Evolutionary conservation across 1,140 invertebrate species (phyloP).

Genomic region (Sipha flava): DNA sequence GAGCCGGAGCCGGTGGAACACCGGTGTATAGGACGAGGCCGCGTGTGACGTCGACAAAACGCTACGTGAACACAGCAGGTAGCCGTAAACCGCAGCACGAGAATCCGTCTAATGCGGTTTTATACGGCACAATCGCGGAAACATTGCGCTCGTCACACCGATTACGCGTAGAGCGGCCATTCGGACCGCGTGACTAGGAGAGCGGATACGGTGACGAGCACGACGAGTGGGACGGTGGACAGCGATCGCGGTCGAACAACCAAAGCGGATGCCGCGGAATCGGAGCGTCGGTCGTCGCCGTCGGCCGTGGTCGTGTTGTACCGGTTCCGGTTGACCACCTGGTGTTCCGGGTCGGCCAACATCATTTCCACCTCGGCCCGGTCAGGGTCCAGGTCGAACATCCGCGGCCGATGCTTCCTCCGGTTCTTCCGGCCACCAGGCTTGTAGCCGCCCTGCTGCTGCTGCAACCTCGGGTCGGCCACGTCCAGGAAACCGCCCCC

Average conservation of each 20-base stretch:
- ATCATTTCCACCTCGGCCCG: background rate
- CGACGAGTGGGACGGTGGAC: background rate
- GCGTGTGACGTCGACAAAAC: too few species aligned
- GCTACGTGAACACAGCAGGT: too few species aligned
- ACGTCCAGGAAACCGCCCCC: slow-evolving; percentile 40
- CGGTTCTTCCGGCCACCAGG: background rate
- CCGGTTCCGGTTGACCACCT: background rate
- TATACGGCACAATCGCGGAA: too few species aligned
- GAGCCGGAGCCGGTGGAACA: too few species aligned
- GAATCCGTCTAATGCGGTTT: too few species aligned
- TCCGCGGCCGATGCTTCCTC: background rate
- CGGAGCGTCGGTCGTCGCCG: background rate
- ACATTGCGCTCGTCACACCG: too few species aligned
- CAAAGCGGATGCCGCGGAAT: background rate
- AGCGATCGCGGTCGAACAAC: too few species aligned
- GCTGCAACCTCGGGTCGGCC: background rate
- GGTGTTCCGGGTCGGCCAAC: background rate
- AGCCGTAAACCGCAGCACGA: too few species aligned
- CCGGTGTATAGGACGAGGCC: too few species aligned
- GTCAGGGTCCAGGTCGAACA: slow-evolving; percentile 4
- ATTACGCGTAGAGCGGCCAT: too few species aligned
- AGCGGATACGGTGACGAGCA: background rate
- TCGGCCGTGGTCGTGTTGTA: background rate
- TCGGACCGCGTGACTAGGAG: background rate
- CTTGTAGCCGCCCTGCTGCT: background rate